A percentile compares a stretch with the other conserved stretches of the same genome.
Evolutionary conservation across 1,140 invertebrate species (phyloP).

Genomic region (Eriocheir sinensis): DNA sequence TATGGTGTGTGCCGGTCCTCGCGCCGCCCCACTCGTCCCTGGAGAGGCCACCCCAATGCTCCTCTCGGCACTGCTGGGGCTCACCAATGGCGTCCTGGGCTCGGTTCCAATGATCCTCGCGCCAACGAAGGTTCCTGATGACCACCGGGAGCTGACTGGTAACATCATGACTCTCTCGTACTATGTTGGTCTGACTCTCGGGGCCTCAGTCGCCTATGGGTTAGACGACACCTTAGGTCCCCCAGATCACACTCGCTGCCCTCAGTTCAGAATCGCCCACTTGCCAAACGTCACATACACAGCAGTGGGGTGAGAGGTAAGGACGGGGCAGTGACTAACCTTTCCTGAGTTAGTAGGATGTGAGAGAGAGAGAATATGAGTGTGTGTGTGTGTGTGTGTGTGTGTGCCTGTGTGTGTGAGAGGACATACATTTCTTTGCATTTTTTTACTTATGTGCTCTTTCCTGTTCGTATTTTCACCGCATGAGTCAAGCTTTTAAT

Average conservation of each 20-base stretch:
- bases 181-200: constrained; percentile 91
- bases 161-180: constrained; percentile 97
- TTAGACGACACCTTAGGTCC: constrained; percentile 89
- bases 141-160: constrained; percentile 89
- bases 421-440: no score
- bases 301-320: no score
- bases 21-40: constrained; percentile 87
- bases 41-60: constrained; percentile 82
- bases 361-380: no score
- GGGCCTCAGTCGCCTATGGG: constrained; percentile 91
- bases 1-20: constrained; percentile 89
- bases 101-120: constrained; percentile 95
- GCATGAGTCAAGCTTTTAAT: no score
- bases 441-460: no score
- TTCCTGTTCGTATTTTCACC: no score
- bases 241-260: constrained; percentile 44
- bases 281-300: no score
- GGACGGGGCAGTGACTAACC: no score
- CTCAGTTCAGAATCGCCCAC: background rate
- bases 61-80: constrained; percentile 88
- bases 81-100: constrained; percentile 93
- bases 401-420: no score
- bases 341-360: no score
- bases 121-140: constrained; percentile 89
- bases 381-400: no score